Evolutionary conservation across 2,888 invertebrate genomes (phyloP), one percentile per base, ranked within the genome.

Genomic region (Melipona beecheii): DNA sequence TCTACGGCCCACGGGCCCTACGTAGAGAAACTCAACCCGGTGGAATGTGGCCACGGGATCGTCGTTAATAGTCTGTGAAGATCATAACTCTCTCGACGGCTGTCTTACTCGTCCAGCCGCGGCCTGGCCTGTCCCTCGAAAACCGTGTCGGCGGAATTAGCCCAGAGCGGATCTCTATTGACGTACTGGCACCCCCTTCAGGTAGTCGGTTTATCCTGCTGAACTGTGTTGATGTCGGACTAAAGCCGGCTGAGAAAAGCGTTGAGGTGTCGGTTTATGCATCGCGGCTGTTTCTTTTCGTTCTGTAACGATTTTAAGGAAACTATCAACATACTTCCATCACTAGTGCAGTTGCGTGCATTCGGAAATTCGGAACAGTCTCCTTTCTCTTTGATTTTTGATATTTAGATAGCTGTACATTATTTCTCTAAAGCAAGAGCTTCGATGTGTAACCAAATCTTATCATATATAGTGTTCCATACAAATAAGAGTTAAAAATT

Each of bases 11-110:
- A 70, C 75, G 71, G 60, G 58, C 73, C 49, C 49, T 64, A 50
- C 60, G 81, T 78, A 90, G 85, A 90, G 85, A 89, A 87, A 89
- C 85, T 87, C 82, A 83, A 85, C 56, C 71, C 78, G 73, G 43
- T 84, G 89, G 90, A 90, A 90, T 90, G 89, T 83, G 80, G 84
- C 85, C 81, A 9, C 36, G 36, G 90, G 84, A 85, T 88, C 84
- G 89, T 70, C 82, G 87, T 89, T 90, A 89, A 90, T 87, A 89
- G 85, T 68, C 86, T 78, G 86, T 77, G 81, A 89, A 87, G 85
- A 87, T 90, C 85, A 85, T 90, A 89, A 90, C 65, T 90, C 88
- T 83, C 80, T 71, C 56, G 75, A 36, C 70, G 81, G 78, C 76
- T 77, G 69, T 81, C 75, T 74, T 62, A 24, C 54, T 54, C 75